A percentile compares a stretch with the other conserved stretches of the same genome.
Conservation (phyloP, 2,113 vertebrate genomes). For the Hemiprocne comata region DNA sequence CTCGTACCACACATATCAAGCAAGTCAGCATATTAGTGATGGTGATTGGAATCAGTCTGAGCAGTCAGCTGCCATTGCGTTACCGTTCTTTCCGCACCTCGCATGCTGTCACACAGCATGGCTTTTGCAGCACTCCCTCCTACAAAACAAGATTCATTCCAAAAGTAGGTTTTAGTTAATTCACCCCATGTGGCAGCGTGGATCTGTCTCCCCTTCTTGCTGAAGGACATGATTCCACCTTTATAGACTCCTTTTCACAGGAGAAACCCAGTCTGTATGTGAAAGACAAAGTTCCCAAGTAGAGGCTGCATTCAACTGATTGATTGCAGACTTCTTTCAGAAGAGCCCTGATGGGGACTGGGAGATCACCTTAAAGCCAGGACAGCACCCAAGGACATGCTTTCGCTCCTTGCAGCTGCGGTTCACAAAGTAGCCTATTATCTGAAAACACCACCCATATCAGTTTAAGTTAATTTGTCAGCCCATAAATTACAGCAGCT, state of each 20-base stretch:
- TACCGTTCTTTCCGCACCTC: not conserved
- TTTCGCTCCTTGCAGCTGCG: not conserved
- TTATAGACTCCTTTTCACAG: not conserved
- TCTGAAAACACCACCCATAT: not conserved
- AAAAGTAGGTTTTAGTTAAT: not conserved
- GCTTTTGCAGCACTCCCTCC: not conserved
- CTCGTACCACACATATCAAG: not conserved
- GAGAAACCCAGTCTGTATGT: not conserved
- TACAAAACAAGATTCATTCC: not conserved
- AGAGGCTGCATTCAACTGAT: accelerated
- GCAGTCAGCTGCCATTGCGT: not conserved
- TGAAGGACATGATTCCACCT: not conserved
- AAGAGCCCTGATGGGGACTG: not conserved
- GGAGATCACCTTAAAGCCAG: not conserved
- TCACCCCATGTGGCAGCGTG: not conserved
- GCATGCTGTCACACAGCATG: not conserved
- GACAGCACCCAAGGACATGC: not conserved
- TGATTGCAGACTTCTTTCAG: not conserved
- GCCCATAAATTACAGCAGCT: not conserved
- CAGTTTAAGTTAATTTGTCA: not conserved
- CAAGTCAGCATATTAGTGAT: not conserved
- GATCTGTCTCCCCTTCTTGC: not conserved
- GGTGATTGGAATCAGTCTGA: not conserved
- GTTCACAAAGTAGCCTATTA: not conserved
- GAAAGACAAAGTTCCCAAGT: not conserved